phyloP scores from a whole-genome alignment of 2,797 vertebrate species.

The Fringilla coelebs region DNA sequence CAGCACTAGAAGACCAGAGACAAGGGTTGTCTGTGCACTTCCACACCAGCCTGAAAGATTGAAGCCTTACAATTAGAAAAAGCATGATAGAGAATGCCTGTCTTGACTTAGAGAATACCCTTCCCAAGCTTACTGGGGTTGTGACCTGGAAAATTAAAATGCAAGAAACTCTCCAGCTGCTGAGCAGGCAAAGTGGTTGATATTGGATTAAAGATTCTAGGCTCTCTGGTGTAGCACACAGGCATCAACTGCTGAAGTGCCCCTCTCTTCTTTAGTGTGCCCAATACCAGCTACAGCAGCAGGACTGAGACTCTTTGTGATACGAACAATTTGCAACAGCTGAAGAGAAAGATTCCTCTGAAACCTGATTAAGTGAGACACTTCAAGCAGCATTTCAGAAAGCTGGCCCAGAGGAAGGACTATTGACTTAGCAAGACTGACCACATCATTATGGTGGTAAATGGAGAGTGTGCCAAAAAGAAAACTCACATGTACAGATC shows the following conservation, averaged over 20 bases:
- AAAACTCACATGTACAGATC: background rate
- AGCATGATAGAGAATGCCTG: background rate
- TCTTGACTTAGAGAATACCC: background rate
- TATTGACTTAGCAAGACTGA: background rate
- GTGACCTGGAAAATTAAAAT: background rate
- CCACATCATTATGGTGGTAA: accelerated
- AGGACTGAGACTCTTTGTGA: background rate
- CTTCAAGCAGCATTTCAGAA: background rate
- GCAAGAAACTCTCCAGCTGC: background rate
- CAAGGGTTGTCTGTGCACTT: background rate
- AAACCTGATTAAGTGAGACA: background rate
- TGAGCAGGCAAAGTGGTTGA: background rate
- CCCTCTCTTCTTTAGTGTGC: background rate
- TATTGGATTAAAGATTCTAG: background rate
- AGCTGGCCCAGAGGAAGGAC: background rate
- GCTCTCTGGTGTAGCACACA: background rate
- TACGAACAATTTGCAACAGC: background rate
- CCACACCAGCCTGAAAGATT: background rate
- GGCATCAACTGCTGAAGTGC: background rate
- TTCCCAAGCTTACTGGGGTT: background rate
- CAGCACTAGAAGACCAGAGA: background rate
- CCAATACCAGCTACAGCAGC: background rate
- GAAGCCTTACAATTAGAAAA: background rate
- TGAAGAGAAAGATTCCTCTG: background rate
- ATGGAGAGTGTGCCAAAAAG: background rate